Percentiles rank a stretch among this genome's conserved stretches.
Evolutionary conservation across 2,113 vertebrate genomes (phyloP).

Genomic region (Rutilus rutilus): DNA sequence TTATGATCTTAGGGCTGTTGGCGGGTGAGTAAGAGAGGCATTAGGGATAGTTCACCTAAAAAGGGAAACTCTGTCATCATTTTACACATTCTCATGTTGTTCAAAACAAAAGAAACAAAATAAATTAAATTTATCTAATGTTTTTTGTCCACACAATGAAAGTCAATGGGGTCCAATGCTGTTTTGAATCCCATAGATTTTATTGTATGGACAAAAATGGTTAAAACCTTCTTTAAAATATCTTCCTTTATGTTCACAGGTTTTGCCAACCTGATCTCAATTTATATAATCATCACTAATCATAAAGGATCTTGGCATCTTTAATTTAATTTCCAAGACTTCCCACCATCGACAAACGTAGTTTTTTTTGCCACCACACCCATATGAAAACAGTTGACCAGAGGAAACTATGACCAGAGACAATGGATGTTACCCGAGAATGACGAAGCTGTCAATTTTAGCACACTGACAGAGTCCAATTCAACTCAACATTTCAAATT

Average conservation of each 20-base stretch:
- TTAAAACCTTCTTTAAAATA: background rate
- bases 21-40: background rate
- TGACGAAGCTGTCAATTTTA: background rate
- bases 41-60: background rate
- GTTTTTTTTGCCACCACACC: background rate
- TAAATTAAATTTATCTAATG: background rate
- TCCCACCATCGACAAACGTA: background rate
- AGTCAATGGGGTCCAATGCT: background rate
- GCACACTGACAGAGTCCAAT: background rate
- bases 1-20: background rate
- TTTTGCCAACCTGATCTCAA: background rate
- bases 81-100: background rate
- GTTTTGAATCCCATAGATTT: background rate
- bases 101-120: background rate
- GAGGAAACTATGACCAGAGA: background rate
- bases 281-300: background rate
- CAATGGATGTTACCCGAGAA: background rate
- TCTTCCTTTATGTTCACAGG: background rate
- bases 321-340: background rate
- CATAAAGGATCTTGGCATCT: background rate
- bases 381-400: background rate
- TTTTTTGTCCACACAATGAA: background rate
- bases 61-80: background rate
- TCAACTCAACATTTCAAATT: conserved; percentile 12
- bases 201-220: background rate